These are phyloP conservation scores for Tinamus guttatus DNA, from an alignment of 2,113 vertebrate species.

Conservation along the genomic window DNA sequence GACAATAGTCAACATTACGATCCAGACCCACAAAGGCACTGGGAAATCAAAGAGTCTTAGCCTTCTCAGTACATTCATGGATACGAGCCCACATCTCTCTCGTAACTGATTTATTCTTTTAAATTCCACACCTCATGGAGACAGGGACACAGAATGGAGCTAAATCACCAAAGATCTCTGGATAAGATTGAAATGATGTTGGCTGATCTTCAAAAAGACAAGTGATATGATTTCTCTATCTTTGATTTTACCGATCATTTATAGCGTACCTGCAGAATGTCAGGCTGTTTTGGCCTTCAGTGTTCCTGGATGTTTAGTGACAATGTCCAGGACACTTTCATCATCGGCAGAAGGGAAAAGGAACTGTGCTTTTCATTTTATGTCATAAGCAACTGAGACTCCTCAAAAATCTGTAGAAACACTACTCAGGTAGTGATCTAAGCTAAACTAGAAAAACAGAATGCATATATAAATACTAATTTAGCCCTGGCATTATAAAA, in stretches of 20 bases:
- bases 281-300: not conserved
- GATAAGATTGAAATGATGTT: not conserved
- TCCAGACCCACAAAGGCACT: not conserved
- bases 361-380: not conserved
- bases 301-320: not conserved
- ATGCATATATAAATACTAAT: not conserved
- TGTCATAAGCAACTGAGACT: not conserved
- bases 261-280: not conserved
- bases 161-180: conserved; percentile 4
- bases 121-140: not conserved
- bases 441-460: not conserved
- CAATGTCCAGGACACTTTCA: not conserved
- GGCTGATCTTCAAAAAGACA: not conserved
- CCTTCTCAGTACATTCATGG: not conserved
- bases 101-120: not conserved
- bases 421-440: not conserved
- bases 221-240: not conserved
- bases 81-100: not conserved
- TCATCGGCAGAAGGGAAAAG: not conserved
- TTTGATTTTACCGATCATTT: conserved; percentile 6
- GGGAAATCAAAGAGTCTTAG: conserved; percentile 21
- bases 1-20: not conserved
- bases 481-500: not conserved
- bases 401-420: not conserved
- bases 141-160: not conserved